Evolutionary conservation across 2,113 vertebrate species (phyloP).

Genomic region (Labrus mixtus): DNA sequence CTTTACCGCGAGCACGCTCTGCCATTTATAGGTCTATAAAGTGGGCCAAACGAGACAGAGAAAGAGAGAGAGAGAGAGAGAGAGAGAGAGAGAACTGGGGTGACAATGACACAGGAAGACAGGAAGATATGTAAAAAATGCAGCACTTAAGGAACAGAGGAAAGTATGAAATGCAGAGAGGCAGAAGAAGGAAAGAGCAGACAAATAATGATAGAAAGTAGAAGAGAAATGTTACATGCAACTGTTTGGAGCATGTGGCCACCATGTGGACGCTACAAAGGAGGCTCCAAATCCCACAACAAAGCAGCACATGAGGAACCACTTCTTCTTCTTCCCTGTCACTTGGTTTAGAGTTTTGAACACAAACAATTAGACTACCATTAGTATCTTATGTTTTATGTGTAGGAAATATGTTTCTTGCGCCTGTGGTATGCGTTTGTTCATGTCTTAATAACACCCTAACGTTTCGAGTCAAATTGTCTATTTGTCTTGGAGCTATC

Average conservation of each 20-base stretch:
- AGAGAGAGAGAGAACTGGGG: too few species aligned
- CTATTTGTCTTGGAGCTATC: conserved; percentile 14
- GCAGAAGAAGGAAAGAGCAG: neutral
- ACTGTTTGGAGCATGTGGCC: conserved; percentile 26
- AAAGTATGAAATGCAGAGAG: neutral
- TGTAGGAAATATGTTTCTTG: neutral
- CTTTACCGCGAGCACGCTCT: conserved; percentile 43
- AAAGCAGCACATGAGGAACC: conserved; percentile 46
- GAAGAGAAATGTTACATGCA: neutral
- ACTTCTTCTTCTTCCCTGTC: conserved; percentile 37
- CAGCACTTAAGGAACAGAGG: conserved; percentile 16
- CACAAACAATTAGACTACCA: neutral
- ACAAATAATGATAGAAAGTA: conserved; percentile 3
- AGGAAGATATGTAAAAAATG: conserved; percentile 59
- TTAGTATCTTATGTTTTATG: neutral
- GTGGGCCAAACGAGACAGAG: conserved; percentile 48
- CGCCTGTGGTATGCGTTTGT: neutral
- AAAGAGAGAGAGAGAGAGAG: too few species aligned
- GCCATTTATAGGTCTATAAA: conserved; percentile 68
- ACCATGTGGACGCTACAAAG: conserved; percentile 44
- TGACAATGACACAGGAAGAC: conserved; percentile 30
- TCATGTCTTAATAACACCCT: conserved; percentile 4
- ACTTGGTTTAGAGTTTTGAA: neutral
- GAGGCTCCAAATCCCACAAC: conserved; percentile 52
- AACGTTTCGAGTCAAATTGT: conserved; percentile 10